These are phyloP conservation scores for Gallinago jamesoni DNA, from an alignment of 2,113 vertebrate species.

Conservation along the genomic window DNA sequence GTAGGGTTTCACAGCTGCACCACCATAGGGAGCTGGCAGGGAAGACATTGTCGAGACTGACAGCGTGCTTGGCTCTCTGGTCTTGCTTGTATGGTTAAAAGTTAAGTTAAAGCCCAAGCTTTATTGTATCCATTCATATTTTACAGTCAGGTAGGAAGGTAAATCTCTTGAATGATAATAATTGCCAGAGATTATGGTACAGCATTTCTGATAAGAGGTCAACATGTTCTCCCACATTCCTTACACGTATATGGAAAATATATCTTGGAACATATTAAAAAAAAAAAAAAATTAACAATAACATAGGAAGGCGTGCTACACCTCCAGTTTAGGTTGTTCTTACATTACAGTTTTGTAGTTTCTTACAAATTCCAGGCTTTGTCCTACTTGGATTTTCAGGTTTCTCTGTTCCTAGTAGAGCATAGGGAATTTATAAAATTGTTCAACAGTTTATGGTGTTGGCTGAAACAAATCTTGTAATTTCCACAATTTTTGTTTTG, in stretches of 20 bases:
- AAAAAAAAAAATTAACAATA: not conserved
- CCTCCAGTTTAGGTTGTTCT: not conserved
- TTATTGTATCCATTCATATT: not conserved
- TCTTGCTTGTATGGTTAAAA: not conserved
- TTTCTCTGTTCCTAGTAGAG: not conserved
- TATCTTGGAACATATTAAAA: not conserved
- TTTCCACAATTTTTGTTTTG: not conserved
- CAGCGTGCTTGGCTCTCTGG: rapidly evolving
- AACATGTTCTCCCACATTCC: not conserved
- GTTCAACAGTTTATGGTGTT: not conserved
- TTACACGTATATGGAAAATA: not conserved
- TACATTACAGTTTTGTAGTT: not conserved
- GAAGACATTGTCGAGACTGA: not conserved
- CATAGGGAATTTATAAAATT: not conserved
- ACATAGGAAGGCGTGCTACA: not conserved
- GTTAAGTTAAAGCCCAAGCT: not conserved
- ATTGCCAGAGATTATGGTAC: not conserved
- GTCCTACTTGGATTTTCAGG: not conserved
- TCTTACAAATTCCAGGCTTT: not conserved
- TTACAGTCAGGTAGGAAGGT: not conserved
- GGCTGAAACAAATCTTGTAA: not conserved
- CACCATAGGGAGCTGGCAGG: not conserved
- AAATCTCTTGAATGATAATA: not conserved
- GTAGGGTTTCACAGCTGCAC: not conserved
- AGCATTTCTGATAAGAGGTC: not conserved